Evolutionary conservation across 2,113 vertebrate species (phyloP), one percentile per base, ranked within the genome.

Genomic region (Pygoscelis antarcticus): DNA sequence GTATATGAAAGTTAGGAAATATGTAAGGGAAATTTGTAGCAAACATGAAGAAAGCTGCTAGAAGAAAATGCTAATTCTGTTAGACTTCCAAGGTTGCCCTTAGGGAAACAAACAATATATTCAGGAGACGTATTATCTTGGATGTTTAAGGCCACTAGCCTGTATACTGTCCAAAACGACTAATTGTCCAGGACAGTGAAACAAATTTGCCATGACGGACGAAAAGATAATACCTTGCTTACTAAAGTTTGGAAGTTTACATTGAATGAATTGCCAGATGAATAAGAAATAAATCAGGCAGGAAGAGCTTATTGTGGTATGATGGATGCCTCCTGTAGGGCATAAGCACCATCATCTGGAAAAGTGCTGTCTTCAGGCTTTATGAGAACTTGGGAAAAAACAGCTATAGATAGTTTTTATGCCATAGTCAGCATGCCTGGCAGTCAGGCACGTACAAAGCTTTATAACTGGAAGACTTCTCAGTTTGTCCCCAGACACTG

Each of bases 271-370:
- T 82, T 87, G 30, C 36, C 70, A 90, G 65, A 94, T 61, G n/a
- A 95, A 87, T 89, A 94, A 85, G 81, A 89, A 91, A 76, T 83
- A 95, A 83, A 82, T 80, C 83, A 87, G 70, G 65, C 26, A 82
- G 71, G 49, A 79, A 92, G 38, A 92, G 81, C 84, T 91, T 92
- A 72, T 94, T 87, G 42, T 18, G 27, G 18, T n/a, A 32, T 79
- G 77, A 95, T 89, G 69, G 51, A 93, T 96, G 57, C 22, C 54
- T 95, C 57, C 66, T 76, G 57, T 54, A 87, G 66, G 91, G 49
- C 11, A 57, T 30, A 94, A 89, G 36, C 29, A 93, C 44, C 34
- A 54, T 55, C 44, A 36, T 82, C 77, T 80, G 40, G 69, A 94
- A 95, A 96, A 95, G 7, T 85, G 57, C 52, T 89, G 38, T 60